phyloP scores from a whole-genome alignment of 2,888 invertebrate species.

The Orthosia cruda region DNA sequence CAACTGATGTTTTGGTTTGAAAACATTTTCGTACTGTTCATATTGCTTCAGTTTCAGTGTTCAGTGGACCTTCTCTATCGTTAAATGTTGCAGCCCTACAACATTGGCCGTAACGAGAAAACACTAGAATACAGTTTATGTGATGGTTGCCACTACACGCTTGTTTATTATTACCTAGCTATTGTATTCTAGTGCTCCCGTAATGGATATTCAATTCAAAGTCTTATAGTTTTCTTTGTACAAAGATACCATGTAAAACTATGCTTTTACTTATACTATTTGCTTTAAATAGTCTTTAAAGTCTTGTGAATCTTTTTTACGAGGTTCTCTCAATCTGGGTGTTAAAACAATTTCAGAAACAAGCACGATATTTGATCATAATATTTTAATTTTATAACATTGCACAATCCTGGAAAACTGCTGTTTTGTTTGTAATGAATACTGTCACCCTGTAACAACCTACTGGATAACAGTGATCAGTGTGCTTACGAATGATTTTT shows the following conservation, averaged over 20 bases:
- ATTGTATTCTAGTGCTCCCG: constrained; percentile 42
- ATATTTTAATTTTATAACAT: background rate
- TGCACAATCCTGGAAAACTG: background rate
- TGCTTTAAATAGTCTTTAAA: background rate
- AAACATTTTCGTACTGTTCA: background rate
- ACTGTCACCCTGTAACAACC: no score
- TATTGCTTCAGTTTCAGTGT: no score
- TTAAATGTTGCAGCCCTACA: constrained; percentile 4
- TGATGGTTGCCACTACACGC: constrained; percentile 59
- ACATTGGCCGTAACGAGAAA: constrained; percentile 70
- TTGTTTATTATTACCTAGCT: constrained; percentile 57
- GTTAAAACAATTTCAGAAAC: background rate
- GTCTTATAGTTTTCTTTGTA: constrained; percentile 22
- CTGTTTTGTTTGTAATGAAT: background rate
- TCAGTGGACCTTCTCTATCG: constrained; percentile 33
- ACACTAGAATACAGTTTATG: constrained; percentile 72
- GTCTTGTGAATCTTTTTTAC: background rate
- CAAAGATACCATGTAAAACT: constrained; percentile 6
- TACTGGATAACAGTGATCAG: no score
- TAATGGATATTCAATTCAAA: constrained; percentile 60
- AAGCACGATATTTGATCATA: background rate
- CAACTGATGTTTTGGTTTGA: background rate
- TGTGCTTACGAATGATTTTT: background rate
- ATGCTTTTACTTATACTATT: no score
- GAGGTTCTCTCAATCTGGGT: background rate